Base-by-base conservation (phyloP, 2,797 vertebrate species). In the Bucorvus abyssinicus region DNA sequence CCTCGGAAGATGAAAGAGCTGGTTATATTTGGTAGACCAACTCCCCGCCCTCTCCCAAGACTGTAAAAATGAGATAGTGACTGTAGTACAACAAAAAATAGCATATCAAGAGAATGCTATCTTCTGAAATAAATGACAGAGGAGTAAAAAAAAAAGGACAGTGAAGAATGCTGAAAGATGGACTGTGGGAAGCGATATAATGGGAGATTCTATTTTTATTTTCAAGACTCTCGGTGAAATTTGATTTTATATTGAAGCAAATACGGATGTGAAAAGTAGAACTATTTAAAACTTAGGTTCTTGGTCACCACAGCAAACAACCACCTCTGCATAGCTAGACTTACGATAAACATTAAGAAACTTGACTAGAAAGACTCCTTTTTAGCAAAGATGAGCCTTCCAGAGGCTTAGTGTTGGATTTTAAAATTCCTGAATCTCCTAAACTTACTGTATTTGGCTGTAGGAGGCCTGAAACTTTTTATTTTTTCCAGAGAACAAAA, bases 21-120 rank as follows among this genome's bases (percentile, higher is more conserved):
- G 84, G 84, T 93, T 97, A 83, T 94, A 85, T 95, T 95, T 91
- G 94, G 92, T 93, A 84, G 82, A 85, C 63, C 65, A 61, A 38
- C 83, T 95, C 91, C 90, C 80, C 70, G 70, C 94, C 96, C 93
- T 94, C 89, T 93, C 32, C 78, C 36, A 56, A 91, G 91, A 93
- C 93, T 94, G 94, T 88, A 63, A 82, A 94, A 96, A 82, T 53
- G 89, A 95, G 95, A 96, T 91, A 95, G 91, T 56, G 77, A 77
- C 77, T 59, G 59, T 95, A 95, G 79, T 93, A 71, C 30, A 44
- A 52, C 71, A 60, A 71, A 88, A 97, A 94, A 84, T 59, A 91
- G 70, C 13, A 1, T 91, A 73, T 78, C 4, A 3, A 77, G 82
- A 88, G 94, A 86, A 81, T 57, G 45, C 32, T 85, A 17, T 50